phyloP scores from a whole-genome alignment of 2,797 vertebrate species.

The Danio kyathit region DNA sequence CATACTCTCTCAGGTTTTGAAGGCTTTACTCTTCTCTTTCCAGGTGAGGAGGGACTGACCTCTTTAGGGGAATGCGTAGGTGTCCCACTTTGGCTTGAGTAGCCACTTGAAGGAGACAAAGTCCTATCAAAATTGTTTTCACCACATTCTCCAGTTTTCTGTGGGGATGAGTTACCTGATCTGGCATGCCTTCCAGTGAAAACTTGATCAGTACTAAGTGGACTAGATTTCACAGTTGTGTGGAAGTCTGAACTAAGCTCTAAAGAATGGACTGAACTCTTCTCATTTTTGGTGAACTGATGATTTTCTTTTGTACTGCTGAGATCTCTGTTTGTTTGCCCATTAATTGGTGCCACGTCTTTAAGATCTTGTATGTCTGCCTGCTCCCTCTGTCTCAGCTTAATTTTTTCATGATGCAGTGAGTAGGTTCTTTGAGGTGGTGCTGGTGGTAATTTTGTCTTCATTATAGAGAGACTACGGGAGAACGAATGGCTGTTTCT shows the following conservation, averaged over 20 bases:
- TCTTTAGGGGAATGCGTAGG: conserved; percentile 89
- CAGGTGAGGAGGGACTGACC: conserved; percentile 80
- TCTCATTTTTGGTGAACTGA: conserved; percentile 61
- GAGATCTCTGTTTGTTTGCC: conserved; percentile 58
- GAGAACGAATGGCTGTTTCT: conserved; percentile 80
- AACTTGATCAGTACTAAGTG: conserved; percentile 51
- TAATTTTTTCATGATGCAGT: conserved; percentile 79
- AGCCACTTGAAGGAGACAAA: conserved; percentile 96
- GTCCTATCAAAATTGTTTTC: conserved; percentile 88
- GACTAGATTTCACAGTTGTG: conserved; percentile 47
- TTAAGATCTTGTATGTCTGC: conserved; percentile 59
- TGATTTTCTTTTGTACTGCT: conserved; percentile 66
- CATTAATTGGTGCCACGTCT: conserved; percentile 53
- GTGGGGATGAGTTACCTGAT: conserved; percentile 68
- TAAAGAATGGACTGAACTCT: conserved; percentile 54
- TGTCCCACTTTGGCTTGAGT: conserved; percentile 96
- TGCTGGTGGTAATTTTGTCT: conserved; percentile 88
- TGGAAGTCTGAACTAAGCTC: conserved; percentile 61
- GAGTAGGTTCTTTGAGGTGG: conserved; percentile 89
- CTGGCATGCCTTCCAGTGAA: conserved; percentile 56
- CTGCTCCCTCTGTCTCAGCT: conserved; percentile 53
- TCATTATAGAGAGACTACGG: conserved; percentile 89
- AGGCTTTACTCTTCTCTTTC: conserved; percentile 81
- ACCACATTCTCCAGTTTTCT: conserved; percentile 71
- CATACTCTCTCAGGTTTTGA: conserved; percentile 85